Evolutionary conservation across 2,888 invertebrate species (phyloP).

Genomic region (Nesidiocoris tenuis): DNA sequence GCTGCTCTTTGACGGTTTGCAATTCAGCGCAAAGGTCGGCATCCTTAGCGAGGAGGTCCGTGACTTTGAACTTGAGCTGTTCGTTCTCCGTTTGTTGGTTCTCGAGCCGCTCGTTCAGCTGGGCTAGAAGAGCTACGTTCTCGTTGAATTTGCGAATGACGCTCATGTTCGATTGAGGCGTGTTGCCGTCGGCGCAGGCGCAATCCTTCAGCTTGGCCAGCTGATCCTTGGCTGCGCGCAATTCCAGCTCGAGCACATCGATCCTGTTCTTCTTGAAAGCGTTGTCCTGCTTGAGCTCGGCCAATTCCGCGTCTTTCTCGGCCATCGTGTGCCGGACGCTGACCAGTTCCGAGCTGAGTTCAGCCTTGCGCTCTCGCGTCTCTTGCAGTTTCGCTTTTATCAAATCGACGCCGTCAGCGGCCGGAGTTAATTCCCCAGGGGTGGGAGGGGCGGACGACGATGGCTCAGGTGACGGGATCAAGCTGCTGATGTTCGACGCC

Average conservation of each 20-base stretch:
- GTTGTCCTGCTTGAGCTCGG: conserved; percentile 25
- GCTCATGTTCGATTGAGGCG: not conserved
- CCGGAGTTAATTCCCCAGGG: no score
- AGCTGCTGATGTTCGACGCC: conserved; percentile 9
- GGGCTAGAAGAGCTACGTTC: conserved; percentile 1
- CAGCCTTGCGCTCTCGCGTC: conserved; percentile 6
- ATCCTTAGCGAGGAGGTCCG: conserved; percentile 30
- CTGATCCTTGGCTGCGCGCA: conserved; percentile 27
- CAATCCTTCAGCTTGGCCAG: conserved; percentile 15
- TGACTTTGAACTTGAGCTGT: conserved; percentile 18
- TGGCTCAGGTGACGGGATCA: conserved; percentile 5
- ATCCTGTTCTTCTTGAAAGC: conserved; percentile 29
- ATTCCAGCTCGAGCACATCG: conserved; percentile 36
- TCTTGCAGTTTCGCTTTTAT: conserved; percentile 3
- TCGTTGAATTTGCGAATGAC: conserved; percentile 34
- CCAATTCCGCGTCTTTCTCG: conserved; percentile 1
- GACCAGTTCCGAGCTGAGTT: conserved; percentile 22
- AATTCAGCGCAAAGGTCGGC: conserved; percentile 27
- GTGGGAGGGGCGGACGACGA: not conserved
- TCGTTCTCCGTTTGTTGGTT: conserved; percentile 11
- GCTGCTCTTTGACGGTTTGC: not conserved
- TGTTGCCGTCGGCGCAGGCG: not conserved
- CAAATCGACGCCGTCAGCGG: not conserved
- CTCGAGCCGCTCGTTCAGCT: conserved; percentile 2
- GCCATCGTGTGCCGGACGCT: not conserved